Conservation (phyloP, 2,113 vertebrate species). For the Danionella cerebrum region DNA sequence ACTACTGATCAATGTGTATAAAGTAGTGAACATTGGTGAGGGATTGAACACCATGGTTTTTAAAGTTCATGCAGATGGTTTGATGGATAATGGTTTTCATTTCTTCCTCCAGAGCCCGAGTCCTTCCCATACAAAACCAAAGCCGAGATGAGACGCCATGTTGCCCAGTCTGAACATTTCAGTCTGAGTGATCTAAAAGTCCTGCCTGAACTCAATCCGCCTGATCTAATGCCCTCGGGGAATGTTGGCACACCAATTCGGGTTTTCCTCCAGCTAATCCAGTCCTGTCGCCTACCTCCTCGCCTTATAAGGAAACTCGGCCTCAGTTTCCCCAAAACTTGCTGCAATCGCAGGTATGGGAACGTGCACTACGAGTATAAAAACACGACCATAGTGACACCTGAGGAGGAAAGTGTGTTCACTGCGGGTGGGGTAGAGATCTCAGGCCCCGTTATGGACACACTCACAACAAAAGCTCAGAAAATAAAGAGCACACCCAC, state of each 20-base stretch:
- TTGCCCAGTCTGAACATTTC: conserved; percentile 54
- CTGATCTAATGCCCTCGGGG: conserved; percentile 79
- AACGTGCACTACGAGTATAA: conserved; percentile 83
- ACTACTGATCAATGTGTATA: too few relatives aligned
- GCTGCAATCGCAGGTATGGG: conserved; percentile 79
- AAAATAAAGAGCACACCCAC: conserved; percentile 20
- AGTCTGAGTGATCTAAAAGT: conserved; percentile 65
- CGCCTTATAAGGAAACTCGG: conserved; percentile 79
- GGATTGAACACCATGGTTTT: too few relatives aligned
- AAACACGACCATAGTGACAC: conserved; percentile 49
- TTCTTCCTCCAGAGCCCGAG: conserved; percentile 50
- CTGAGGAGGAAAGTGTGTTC: conserved; percentile 70
- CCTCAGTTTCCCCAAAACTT: conserved; percentile 78
- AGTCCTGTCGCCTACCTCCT: conserved; percentile 82
- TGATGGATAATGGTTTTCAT: background rate
- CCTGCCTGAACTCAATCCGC: conserved; percentile 84
- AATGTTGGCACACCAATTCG: conserved; percentile 85
- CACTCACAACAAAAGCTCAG: conserved; percentile 11
- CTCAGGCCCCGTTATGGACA: conserved; percentile 48
- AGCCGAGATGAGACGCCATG: conserved; percentile 56
- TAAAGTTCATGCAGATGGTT: too few relatives aligned
- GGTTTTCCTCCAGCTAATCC: conserved; percentile 87
- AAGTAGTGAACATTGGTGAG: too few relatives aligned
- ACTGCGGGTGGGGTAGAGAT: conserved; percentile 82
- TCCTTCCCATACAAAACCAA: conserved; percentile 65